These are phyloP conservation scores for Rhabditoides inermis DNA, from an alignment of 2,888 invertebrate genomes.

Conservation along the genomic window DNA sequence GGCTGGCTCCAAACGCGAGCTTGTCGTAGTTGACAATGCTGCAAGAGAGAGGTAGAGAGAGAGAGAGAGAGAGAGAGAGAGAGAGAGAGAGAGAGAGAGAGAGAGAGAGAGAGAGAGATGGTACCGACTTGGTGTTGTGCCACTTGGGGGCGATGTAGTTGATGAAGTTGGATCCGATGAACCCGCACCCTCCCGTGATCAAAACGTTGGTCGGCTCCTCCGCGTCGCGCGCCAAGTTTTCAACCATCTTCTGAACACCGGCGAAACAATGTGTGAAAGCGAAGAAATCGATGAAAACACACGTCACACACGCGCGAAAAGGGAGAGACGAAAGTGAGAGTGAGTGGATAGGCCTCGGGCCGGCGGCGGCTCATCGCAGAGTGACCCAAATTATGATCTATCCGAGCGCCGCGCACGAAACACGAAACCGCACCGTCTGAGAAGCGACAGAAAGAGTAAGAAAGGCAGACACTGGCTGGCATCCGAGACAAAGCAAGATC, in stretches of 20 bases:
- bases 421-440: no score
- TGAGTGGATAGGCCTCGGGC: constrained; percentile 7
- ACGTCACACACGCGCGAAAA: neutral
- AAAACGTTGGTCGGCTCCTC: constrained; percentile 35
- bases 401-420: no score
- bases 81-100: neutral
- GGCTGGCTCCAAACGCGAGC: constrained; percentile 41
- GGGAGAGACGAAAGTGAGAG: neutral
- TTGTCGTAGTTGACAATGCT: constrained; percentile 49
- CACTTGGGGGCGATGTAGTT: constrained; percentile 44
- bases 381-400: no score
- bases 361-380: neutral
- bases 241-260: neutral
- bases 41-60: constrained; percentile 1
- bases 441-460: no score
- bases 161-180: constrained; percentile 51
- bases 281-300: neutral
- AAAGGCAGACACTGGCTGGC: no score
- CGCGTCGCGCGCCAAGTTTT: constrained; percentile 1
- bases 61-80: neutral
- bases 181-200: constrained; percentile 51
- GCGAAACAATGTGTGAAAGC: neutral
- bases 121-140: constrained; percentile 35
- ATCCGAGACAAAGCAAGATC: no score
- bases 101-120: neutral